These are phyloP conservation scores for Hedya salicella DNA, from an alignment of 2,888 invertebrate genomes.

Conservation along the genomic window DNA sequence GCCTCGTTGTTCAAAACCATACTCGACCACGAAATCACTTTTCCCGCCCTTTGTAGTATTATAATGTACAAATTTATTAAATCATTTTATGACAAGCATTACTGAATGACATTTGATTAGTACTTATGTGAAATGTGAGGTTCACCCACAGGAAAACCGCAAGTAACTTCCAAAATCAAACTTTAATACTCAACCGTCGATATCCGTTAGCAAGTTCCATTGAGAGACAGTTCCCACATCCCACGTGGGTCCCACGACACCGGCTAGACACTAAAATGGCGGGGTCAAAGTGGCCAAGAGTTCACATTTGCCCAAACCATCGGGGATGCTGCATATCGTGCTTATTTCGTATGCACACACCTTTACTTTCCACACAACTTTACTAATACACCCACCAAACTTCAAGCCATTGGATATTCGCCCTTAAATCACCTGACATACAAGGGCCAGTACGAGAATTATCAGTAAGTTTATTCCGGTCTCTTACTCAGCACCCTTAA, in stretches of 20 bases:
- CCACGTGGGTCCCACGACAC: constrained; percentile 74
- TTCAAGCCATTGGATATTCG: constrained; percentile 48
- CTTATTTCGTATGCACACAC: constrained; percentile 82
- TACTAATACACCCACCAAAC: constrained; percentile 21
- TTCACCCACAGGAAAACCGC: too few relatives aligned
- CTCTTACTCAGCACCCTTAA: constrained; percentile 75
- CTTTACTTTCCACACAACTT: constrained; percentile 64
- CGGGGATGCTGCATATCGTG: constrained; percentile 76
- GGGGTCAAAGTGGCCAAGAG: constrained; percentile 76
- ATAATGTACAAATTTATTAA: too few relatives aligned
- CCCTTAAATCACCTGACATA: constrained; percentile 50
- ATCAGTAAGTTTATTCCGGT: constrained; percentile 47
- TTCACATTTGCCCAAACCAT: constrained; percentile 68
- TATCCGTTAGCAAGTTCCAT: constrained; percentile 28
- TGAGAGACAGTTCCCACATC: constrained; percentile 68
- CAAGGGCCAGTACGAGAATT: constrained; percentile 19
- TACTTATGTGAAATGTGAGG: too few relatives aligned
- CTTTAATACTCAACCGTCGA: constrained; percentile 8
- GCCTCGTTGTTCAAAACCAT: too few relatives aligned
- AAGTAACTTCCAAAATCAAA: not conserved
- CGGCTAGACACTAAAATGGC: constrained; percentile 62
- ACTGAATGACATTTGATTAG: too few relatives aligned
- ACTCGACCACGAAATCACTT: too few relatives aligned
- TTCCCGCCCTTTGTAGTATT: too few relatives aligned
- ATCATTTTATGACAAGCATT: too few relatives aligned